Evolutionary conservation across 2,888 invertebrate species (phyloP).

Genomic region (Coelopa pilipes): DNA sequence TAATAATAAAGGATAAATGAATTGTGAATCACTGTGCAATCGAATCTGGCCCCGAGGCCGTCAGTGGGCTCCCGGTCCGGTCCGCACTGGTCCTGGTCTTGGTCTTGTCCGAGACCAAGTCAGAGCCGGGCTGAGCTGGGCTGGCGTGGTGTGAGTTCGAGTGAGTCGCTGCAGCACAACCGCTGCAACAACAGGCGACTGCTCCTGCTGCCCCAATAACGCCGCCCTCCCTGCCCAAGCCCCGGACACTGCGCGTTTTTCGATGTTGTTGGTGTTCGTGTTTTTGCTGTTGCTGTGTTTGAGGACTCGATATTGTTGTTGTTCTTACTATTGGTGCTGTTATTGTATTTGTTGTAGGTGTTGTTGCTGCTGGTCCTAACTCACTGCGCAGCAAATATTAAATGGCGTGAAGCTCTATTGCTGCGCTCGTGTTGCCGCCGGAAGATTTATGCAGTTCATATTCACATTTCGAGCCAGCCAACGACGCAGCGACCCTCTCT

Average conservation of each 20-base stretch:
- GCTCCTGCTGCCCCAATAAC: not conserved
- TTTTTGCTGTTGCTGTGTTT: not conserved
- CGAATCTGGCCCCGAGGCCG: slow-evolving; percentile 27
- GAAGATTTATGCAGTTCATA: slow-evolving; percentile 65
- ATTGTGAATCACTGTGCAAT: slow-evolving; percentile 35
- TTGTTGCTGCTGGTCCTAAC: slow-evolving; percentile 15
- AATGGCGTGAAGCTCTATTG: slow-evolving; percentile 32
- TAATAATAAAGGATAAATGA: slow-evolving; percentile 42
- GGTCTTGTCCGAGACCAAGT: no score
- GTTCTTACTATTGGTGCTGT: not conserved
- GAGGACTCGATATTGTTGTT: not conserved
- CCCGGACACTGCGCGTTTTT: not conserved
- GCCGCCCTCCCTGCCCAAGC: not conserved
- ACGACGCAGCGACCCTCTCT: slow-evolving; percentile 56
- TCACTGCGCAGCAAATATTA: slow-evolving; percentile 28
- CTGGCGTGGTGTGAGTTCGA: not conserved
- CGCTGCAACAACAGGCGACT: not conserved
- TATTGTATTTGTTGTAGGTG: slow-evolving; percentile 6
- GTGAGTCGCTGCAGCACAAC: not conserved
- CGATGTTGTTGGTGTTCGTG: not conserved
- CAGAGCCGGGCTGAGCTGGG: no score
- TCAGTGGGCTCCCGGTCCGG: not conserved
- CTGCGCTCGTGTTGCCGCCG: slow-evolving; percentile 51
- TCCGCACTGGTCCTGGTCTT: no score
- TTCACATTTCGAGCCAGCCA: slow-evolving; percentile 59